Base-by-base conservation (phyloP, 2,888 invertebrate genomes). In the Eremobia ochroleuca region DNA sequence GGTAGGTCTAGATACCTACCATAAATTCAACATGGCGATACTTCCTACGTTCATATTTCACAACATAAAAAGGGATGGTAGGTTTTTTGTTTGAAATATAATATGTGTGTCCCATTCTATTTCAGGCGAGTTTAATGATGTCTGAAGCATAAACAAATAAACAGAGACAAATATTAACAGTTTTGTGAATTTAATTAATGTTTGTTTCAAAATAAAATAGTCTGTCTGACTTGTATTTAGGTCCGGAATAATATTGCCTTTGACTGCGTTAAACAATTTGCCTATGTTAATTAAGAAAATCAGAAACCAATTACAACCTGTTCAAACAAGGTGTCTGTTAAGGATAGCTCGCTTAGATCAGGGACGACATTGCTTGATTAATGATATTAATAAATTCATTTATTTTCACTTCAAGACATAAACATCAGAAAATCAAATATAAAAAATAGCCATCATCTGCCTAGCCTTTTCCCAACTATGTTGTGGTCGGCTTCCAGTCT, bases 291-390 rank as follows among this genome's bases (percentile, higher is more conserved):
- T 70, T 61, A 9, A 40, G 46, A 59, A 61, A 59, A 79, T 52
- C 59, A 34, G 49, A 61, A 61, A 18, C 71, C 49, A 79, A 61
- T 70, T 79, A 79, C 40, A 25, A 40, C 13, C 34, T 49, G 70
- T 52, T 25, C 49, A 71, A 79, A 59, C 49, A 59, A 69, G 49
- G 37, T 49, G 67, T 59, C 58, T 69, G 79, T 25, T 43, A 28
- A 73, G 34, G 43, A 62, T 31, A 73, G 43, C 52, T 72, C 28
- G 15, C 61, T 43, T 77, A 62, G 72, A 55, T 73, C 46, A 46
- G 37, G 52, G 21, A 61, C 52, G 3, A 55, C 43, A 28, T 46
- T 40, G 37, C 52, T 55, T 37, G 31, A 71, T 62, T 40, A 58
- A 15, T 31, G 4, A n/a, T 31, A 37, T 69, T 25, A 49, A 34